Base-by-base conservation (phyloP, 2,797 vertebrate species). In the Etheostoma perlongum region DNA sequence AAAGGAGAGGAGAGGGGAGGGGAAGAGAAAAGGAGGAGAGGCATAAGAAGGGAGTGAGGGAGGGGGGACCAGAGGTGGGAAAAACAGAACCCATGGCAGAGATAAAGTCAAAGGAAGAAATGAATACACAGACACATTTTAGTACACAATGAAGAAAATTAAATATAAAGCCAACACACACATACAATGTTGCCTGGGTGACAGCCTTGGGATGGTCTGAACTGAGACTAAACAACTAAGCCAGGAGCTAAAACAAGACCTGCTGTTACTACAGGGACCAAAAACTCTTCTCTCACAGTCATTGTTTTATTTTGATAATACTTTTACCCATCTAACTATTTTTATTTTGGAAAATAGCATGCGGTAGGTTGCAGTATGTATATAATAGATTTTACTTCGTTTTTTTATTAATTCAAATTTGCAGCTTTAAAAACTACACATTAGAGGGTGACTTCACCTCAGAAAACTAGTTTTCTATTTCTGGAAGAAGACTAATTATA, bases 401-500 rank as follows among this genome's bases (percentile, higher is more conserved):
- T 76, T 76, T 64, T 65, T 16, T 76, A 79, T 81, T 21, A 46
- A 61, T 87, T 79, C 52, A 64, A 67, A 85, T 83, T 49, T 83
- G 54, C 65, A 74, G 81, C 78, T 78, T 82, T 74, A 68, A 74
- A 88, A 79, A 60, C 68, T 65, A 65, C 70, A 78, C 85, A 82
- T 82, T 76, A 67, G 81, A 88, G 84, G 69, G 85, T 85, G 86
- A 88, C 84, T 85, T 92, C 88, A 89, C 86, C 88, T 89, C 85
- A 82, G 88, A 88, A 92, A 93, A 92, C 87, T 91, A 91, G 88
- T 93, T 93, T 93, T 93, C 93, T 94, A 94, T 94, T 93, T 92
- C 89, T 85, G 90, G 91, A 87, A 78, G 86, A 87, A 85, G 91
- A 91, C 93, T 92, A 93, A 93, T 94, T 92, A 93, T 91, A 84